Conservation (phyloP, 2,113 vertebrate species). For the Notothenia coriiceps region DNA sequence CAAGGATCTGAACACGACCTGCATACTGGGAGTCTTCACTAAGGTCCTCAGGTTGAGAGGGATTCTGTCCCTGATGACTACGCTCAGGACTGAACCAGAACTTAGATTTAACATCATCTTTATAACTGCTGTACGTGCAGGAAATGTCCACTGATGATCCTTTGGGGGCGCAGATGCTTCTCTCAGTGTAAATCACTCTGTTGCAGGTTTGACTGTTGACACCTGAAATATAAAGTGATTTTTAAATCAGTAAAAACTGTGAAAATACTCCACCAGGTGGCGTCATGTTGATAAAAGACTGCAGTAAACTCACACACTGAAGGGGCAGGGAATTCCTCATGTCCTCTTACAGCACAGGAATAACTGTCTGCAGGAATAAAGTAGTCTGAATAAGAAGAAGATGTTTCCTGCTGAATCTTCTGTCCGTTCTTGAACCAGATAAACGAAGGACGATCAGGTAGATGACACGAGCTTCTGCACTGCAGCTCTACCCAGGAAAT, state of each 20-base stretch:
- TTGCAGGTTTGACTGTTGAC: fast-evolving
- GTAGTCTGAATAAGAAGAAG: fast-evolving
- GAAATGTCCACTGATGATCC: conserved; percentile 26
- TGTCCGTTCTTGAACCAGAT: conserved; percentile 38
- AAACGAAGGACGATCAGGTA: not conserved
- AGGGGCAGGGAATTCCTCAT: not conserved
- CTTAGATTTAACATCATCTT: fast-evolving
- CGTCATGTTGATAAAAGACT: not conserved
- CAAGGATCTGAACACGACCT: not conserved
- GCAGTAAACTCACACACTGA: conserved; percentile 34
- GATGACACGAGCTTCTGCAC: conserved; percentile 7
- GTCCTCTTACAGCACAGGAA: conserved; percentile 14
- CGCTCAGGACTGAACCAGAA: conserved; percentile 17
- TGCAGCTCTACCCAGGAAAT: not conserved
- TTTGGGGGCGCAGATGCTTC: not conserved
- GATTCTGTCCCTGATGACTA: not conserved
- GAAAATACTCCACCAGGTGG: not conserved
- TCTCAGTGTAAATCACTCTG: conserved; percentile 6
- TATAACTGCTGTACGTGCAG: not conserved
- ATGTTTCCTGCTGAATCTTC: fast-evolving
- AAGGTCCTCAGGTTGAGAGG: not conserved
- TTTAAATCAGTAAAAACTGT: not conserved
- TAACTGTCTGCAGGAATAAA: fast-evolving
- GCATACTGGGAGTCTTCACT: not conserved
- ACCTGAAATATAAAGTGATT: conserved; percentile 8